Evolutionary conservation across 2,113 vertebrate species (phyloP).

Genomic region (Podilymbus podiceps): DNA sequence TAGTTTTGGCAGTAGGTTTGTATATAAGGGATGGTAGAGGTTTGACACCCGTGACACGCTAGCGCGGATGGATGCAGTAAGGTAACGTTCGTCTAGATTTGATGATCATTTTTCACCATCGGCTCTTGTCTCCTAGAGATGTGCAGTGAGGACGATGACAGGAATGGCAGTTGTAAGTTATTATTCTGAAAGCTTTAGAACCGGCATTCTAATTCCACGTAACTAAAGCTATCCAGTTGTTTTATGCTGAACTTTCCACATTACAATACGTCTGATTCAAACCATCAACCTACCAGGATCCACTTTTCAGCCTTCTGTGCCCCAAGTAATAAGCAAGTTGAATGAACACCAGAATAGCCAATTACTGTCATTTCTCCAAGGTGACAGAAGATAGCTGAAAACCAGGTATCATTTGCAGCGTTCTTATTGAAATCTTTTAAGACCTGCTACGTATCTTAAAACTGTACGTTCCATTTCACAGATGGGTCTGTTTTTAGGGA

Average conservation of each 20-base stretch:
- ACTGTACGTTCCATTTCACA: not conserved
- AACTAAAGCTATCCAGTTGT: slow-evolving; percentile 5
- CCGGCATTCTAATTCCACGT: not conserved
- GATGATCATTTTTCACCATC: not conserved
- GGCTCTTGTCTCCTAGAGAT: not conserved
- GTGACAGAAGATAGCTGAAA: not conserved
- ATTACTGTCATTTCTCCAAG: not conserved
- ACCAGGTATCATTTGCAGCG: not conserved
- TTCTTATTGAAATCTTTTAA: not conserved
- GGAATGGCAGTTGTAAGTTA: not conserved
- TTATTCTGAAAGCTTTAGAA: slow-evolving; percentile 11
- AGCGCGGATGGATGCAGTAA: not conserved
- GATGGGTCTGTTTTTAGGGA: not conserved
- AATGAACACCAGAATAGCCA: not conserved
- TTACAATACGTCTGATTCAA: slow-evolving; percentile 32
- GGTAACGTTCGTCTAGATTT: not conserved
- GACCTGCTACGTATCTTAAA: not conserved
- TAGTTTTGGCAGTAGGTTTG: not conserved
- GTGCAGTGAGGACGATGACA: not conserved
- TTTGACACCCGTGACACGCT: not conserved
- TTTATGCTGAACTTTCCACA: slow-evolving; percentile 28
- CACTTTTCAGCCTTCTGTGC: not conserved
- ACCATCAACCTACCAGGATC: not conserved
- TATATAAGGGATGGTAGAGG: not conserved
- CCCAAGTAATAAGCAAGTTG: not conserved